Evolutionary conservation across 2,113 vertebrate genomes (phyloP).

Genomic region (Tragelaphus strepsiceros): DNA sequence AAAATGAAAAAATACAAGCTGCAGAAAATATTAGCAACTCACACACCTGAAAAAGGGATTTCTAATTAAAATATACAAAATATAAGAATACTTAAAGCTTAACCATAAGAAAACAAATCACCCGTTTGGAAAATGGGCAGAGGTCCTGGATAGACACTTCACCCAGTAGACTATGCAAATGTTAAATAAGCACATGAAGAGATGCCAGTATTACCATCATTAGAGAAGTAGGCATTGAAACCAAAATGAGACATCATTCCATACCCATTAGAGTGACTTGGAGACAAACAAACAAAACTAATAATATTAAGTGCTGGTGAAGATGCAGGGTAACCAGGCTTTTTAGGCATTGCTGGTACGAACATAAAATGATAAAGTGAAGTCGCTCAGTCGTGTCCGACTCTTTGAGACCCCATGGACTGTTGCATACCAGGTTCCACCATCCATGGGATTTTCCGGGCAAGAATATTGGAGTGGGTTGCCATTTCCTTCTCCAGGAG

Average conservation of each 20-base stretch:
- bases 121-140: not conserved
- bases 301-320: not conserved
- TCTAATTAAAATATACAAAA: not conserved
- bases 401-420: too few relatives aligned
- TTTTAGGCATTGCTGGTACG: not conserved
- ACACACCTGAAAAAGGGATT: not conserved
- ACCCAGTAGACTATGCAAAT: not conserved
- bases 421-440: too few relatives aligned
- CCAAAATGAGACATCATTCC: not conserved
- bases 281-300: not conserved
- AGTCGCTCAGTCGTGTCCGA: accelerated
- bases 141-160: not conserved
- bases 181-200: not conserved
- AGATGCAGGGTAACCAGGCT: not conserved
- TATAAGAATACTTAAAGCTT: not conserved
- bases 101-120: not conserved
- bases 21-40: not conserved
- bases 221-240: not conserved
- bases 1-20: not conserved
- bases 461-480: too few relatives aligned
- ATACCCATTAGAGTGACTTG: not conserved
- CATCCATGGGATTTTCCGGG: too few relatives aligned
- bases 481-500: too few relatives aligned
- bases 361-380: not conserved
- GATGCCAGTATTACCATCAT: not conserved